Evolutionary conservation across 2,888 invertebrate species (phyloP).

Genomic region (Onchidella celtica): DNA sequence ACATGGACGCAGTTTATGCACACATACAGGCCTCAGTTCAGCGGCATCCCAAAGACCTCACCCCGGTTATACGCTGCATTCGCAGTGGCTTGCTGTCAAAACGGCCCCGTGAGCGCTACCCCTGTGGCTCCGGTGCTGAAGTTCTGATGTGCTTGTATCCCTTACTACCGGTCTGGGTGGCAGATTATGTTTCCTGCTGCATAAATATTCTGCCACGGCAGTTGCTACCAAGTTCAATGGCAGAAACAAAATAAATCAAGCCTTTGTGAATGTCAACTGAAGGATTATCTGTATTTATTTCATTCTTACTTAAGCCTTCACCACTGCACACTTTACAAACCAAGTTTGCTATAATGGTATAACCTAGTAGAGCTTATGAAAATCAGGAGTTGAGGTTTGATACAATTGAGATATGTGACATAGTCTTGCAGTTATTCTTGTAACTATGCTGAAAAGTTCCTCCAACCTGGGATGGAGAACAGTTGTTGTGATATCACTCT

Average conservation of each 20-base stretch:
- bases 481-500: no score
- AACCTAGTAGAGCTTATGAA: no score
- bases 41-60: conserved; percentile 70
- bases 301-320: no score
- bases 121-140: conserved; percentile 74
- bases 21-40: conserved; percentile 61
- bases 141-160: conserved; percentile 68
- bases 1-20: conserved; percentile 69
- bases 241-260: background rate
- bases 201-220: conserved; percentile 65
- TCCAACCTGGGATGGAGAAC: no score
- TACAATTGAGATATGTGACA: no score
- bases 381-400: no score
- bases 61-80: conserved; percentile 74
- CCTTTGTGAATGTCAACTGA: no score
- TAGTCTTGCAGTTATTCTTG: no score
- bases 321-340: no score
- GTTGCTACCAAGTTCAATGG: conserved; percentile 53
- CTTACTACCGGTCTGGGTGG: conserved; percentile 74
- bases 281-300: no score
- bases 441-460: no score
- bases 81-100: conserved; percentile 75
- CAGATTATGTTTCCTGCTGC: conserved; percentile 67
- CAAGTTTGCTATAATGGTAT: no score
- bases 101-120: conserved; percentile 71